phyloP scores from a whole-genome alignment of 2,888 invertebrate species.

The Diplolepis rosae region DNA sequence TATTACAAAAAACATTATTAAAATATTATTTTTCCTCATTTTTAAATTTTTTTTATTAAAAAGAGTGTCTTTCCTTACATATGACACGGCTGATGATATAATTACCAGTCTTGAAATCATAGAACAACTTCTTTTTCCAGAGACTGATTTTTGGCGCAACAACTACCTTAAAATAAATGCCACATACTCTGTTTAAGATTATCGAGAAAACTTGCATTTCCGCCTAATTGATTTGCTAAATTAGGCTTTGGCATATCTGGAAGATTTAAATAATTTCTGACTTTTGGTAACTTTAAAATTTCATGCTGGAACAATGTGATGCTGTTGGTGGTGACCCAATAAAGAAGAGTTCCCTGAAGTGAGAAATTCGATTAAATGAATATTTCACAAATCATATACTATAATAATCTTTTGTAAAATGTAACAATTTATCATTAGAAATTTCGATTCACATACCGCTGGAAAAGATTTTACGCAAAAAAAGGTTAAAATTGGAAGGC shows the following conservation, averaged over 20 bases:
- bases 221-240: neutral
- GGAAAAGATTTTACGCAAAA: slow-evolving; percentile 93
- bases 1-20: too few species aligned
- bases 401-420: slow-evolving; percentile 3
- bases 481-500: slow-evolving; percentile 85
- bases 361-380: slow-evolving; percentile 27
- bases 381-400: neutral
- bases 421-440: slow-evolving; percentile 18
- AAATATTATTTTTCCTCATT: too few species aligned
- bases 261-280: slow-evolving; percentile 86
- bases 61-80: too few species aligned
- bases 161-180: too few species aligned
- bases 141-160: too few species aligned
- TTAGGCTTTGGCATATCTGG: slow-evolving; percentile 70
- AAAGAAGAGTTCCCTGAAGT: slow-evolving; percentile 84
- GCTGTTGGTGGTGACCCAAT: slow-evolving; percentile 92
- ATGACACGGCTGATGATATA: too few species aligned
- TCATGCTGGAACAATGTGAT: slow-evolving; percentile 89
- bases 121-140: too few species aligned
- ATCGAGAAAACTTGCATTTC: slow-evolving; percentile 84
- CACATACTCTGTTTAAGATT: slow-evolving; percentile 87
- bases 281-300: slow-evolving; percentile 83
- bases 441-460: slow-evolving; percentile 75
- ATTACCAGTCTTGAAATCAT: too few species aligned
- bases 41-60: too few species aligned